Conservation (phyloP, 1,140 invertebrate genomes). For the Schlechtendalia chinensis region DNA sequence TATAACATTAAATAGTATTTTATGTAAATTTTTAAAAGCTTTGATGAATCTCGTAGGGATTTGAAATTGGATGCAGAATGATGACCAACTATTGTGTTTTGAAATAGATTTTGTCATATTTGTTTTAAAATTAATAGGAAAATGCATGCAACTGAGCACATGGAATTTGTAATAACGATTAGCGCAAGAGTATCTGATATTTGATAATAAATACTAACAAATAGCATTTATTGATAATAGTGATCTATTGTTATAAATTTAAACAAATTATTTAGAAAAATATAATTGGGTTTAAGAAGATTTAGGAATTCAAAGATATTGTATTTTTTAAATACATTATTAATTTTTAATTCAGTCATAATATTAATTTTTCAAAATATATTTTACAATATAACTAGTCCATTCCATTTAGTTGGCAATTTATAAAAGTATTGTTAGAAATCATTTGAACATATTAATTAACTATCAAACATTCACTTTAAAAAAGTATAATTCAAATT, state of each 20-base stretch:
- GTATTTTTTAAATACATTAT: too few species aligned
- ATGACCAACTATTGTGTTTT: constrained; percentile 34
- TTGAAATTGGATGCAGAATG: constrained; percentile 37
- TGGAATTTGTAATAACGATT: constrained; percentile 35
- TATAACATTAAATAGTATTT: background rate
- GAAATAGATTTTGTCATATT: background rate
- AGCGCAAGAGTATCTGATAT: too few species aligned
- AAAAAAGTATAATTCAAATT: too few species aligned
- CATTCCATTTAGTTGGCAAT: too few species aligned
- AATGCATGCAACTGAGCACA: background rate
- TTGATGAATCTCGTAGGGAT: constrained; percentile 37
- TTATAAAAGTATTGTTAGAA: too few species aligned
- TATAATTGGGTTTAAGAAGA: background rate
- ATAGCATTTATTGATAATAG: constrained; percentile 32
- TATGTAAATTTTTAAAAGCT: background rate
- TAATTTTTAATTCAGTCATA: too few species aligned
- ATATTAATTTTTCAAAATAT: too few species aligned
- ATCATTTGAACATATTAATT: too few species aligned
- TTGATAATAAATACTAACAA: background rate
- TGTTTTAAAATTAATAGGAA: constrained; percentile 24
- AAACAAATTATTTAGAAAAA: constrained; percentile 14
- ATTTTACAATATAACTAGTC: too few species aligned
- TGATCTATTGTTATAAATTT: constrained; percentile 29
- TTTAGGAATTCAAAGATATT: too few species aligned
- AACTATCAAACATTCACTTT: too few species aligned